These are phyloP conservation scores for Enteromius treurensis DNA, from an alignment of 2,797 vertebrate genomes.

Conservation along the genomic window DNA sequence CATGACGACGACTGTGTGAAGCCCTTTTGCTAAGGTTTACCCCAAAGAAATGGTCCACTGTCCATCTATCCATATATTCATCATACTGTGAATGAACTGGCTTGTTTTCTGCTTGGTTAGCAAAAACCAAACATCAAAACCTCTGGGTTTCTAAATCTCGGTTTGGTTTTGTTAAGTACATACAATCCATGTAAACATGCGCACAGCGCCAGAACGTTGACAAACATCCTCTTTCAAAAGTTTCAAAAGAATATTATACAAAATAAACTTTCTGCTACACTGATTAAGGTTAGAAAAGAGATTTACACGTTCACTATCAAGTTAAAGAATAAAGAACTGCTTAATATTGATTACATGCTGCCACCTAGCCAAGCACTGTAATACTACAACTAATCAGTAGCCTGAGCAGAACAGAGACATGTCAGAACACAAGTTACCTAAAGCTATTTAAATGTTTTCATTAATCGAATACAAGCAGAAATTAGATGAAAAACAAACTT, in stretches of 20 bases:
- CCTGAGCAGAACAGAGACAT: background rate
- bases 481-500: background rate
- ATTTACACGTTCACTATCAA: background rate
- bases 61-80: slow-evolving; percentile 34
- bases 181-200: background rate
- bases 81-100: slow-evolving; percentile 16
- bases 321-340: slow-evolving; percentile 1
- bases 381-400: background rate
- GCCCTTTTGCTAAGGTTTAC: slow-evolving; percentile 16
- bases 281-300: background rate
- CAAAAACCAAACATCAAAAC: slow-evolving; percentile 20
- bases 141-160: slow-evolving; percentile 26
- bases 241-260: slow-evolving; percentile 1
- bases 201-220: slow-evolving; percentile 8
- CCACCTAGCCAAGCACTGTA: slow-evolving; percentile 10
- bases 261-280: background rate
- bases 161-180: slow-evolving; percentile 45
- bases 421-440: background rate
- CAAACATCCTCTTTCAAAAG: background rate
- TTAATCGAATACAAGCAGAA: background rate
- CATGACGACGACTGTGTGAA: slow-evolving; percentile 30
- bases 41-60: slow-evolving; percentile 43
- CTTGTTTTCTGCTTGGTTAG: slow-evolving; percentile 32
- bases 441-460: background rate
- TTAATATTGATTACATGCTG: slow-evolving; percentile 16